A percentile compares a stretch with the other conserved stretches of the same genome.
Conservation (phyloP, 1,140 invertebrate genomes). For the Drosophila navojoa region DNA sequence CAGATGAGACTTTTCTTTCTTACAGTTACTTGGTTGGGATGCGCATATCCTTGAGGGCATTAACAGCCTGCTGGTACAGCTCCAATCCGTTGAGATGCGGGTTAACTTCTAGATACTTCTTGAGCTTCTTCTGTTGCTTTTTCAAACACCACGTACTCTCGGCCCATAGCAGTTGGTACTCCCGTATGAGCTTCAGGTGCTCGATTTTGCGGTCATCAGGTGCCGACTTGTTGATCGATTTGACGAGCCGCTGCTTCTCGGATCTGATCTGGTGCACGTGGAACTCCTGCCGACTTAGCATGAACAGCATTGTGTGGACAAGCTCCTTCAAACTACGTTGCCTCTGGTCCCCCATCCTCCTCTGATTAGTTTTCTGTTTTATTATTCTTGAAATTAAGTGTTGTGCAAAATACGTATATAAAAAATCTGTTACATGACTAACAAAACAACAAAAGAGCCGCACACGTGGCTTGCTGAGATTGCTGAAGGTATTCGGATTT, state of each 20-base stretch:
- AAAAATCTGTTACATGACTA: no score
- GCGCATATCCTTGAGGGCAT: conserved; percentile 7
- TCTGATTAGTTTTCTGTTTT: not conserved
- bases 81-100: conserved; percentile 7
- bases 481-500: no score
- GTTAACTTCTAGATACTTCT: conserved; percentile 25
- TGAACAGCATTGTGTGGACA: conserved; percentile 17
- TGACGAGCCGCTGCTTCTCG: conserved; percentile 21
- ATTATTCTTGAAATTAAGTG: not conserved
- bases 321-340: conserved; percentile 26
- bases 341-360: conserved; percentile 31
- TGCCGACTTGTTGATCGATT: not conserved
- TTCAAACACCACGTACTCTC: conserved; percentile 2
- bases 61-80: conserved; percentile 25
- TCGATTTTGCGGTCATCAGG: conserved; percentile 17
- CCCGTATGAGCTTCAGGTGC: conserved; percentile 18
- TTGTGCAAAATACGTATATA: no score
- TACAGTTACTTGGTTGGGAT: not conserved
- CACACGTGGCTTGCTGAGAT: no score
- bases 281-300: conserved; percentile 9
- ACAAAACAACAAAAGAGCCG: no score
- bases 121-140: not conserved
- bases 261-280: conserved; percentile 11
- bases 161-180: not conserved
- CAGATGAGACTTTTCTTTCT: no score